These are phyloP conservation scores for Chlorospingus semifuscus DNA, from an alignment of 2,797 vertebrate species.

Conservation along the genomic window DNA sequence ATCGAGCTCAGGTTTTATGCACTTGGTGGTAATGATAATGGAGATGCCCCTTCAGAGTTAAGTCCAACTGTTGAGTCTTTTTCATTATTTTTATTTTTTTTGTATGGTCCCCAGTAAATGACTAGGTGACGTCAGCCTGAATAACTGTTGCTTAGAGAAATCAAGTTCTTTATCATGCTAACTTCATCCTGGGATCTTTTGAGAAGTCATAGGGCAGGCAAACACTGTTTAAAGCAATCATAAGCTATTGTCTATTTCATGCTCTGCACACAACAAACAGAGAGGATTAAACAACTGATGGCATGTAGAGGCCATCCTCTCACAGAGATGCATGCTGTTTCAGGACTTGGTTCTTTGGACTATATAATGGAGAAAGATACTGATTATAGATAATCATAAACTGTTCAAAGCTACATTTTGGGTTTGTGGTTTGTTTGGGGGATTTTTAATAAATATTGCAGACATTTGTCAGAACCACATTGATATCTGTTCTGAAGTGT, in stretches of 20 bases:
- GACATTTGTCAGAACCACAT: background rate
- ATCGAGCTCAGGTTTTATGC: slow-evolving; percentile 68
- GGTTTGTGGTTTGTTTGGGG: background rate
- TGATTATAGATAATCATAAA: background rate
- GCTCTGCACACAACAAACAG: background rate
- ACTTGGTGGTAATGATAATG: slow-evolving; percentile 77
- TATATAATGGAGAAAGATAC: background rate
- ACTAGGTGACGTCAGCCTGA: slow-evolving; percentile 70
- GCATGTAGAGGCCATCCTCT: background rate
- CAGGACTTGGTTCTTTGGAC: background rate
- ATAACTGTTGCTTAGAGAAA: slow-evolving; percentile 67
- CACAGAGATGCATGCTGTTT: background rate
- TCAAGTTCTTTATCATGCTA: slow-evolving; percentile 54
- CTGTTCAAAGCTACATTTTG: background rate
- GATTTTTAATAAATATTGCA: background rate
- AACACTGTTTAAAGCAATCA: slow-evolving; percentile 62
- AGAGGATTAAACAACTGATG: background rate
- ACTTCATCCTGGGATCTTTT: slow-evolving; percentile 52
- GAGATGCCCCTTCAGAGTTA: slow-evolving; percentile 69
- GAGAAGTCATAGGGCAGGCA: slow-evolving; percentile 53
- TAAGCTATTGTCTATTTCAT: slow-evolving; percentile 49
- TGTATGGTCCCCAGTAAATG: slow-evolving; percentile 68
- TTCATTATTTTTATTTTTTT: slow-evolving; percentile 27
- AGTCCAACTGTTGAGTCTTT: slow-evolving; percentile 73
- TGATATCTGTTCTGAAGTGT: background rate